These are phyloP conservation scores for Leucophenga montana DNA, from an alignment of 2,888 invertebrate species.

Conservation along the genomic window DNA sequence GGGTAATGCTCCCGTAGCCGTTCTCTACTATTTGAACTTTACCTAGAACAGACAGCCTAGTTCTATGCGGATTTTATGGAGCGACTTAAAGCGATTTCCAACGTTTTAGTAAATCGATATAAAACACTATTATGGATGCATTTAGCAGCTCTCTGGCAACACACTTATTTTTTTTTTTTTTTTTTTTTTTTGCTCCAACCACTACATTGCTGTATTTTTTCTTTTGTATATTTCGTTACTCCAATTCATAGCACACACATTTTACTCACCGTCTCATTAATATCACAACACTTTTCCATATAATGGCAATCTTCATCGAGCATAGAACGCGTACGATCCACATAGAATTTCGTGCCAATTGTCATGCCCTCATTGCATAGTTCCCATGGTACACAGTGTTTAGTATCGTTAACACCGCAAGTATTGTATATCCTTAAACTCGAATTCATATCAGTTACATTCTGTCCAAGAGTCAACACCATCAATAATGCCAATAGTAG, in stretches of 20 bases:
- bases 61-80: too few relatives aligned
- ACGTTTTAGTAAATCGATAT: too few relatives aligned
- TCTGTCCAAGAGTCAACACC: not conserved
- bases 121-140: too few relatives aligned
- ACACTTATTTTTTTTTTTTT: too few relatives aligned
- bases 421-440: constrained; percentile 22
- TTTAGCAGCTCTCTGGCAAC: too few relatives aligned
- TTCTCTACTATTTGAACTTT: too few relatives aligned
- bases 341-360: constrained; percentile 48
- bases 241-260: too few relatives aligned
- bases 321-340: constrained; percentile 47
- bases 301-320: constrained; percentile 50
- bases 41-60: too few relatives aligned
- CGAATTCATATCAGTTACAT: constrained; percentile 2
- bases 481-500: not conserved
- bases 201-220: not conserved
- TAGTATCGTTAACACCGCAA: constrained; percentile 38
- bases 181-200: too few relatives aligned
- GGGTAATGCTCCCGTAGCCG: too few relatives aligned
- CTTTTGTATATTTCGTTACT: too few relatives aligned
- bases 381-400: constrained; percentile 49
- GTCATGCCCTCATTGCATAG: constrained; percentile 51
- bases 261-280: constrained; percentile 41
- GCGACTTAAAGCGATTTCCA: too few relatives aligned
- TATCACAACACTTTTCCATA: constrained; percentile 52